Evolutionary conservation across 2,888 invertebrate species (phyloP).

Genomic region (Syrista parreyssii): DNA sequence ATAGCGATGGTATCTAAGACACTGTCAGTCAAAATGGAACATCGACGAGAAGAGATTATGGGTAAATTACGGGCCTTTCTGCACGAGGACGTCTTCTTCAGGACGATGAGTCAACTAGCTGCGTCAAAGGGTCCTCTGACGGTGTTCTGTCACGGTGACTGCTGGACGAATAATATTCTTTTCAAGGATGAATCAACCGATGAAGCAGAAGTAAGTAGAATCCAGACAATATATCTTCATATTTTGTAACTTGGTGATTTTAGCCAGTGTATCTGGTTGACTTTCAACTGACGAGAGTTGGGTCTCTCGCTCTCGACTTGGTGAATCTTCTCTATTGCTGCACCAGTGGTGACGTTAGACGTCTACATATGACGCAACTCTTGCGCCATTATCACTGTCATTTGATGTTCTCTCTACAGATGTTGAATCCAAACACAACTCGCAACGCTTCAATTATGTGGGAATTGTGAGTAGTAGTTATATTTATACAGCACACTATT

Average conservation of each 20-base stretch:
- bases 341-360: constrained; percentile 73
- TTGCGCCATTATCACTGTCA: constrained; percentile 73
- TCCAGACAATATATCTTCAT: not conserved
- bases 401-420: constrained; percentile 69
- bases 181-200: constrained; percentile 68
- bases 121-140: constrained; percentile 74
- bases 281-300: constrained; percentile 78
- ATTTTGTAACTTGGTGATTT: constrained; percentile 10
- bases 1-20: constrained; percentile 71
- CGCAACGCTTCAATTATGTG: constrained; percentile 67
- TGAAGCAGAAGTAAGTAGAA: constrained; percentile 43
- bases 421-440: constrained; percentile 68
- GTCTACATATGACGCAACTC: constrained; percentile 70
- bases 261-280: constrained; percentile 76
- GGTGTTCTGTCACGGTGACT: constrained; percentile 80
- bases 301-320: constrained; percentile 77
- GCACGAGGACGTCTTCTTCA: constrained; percentile 74
- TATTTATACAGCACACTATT: not conserved
- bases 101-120: constrained; percentile 75
- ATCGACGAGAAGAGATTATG: constrained; percentile 69
- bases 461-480: constrained; percentile 68
- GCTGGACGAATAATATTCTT: constrained; percentile 81
- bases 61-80: constrained; percentile 73
- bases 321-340: constrained; percentile 77
- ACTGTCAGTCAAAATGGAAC: constrained; percentile 59